A percentile compares a stretch with the other conserved stretches of the same genome.
Evolutionary conservation across 2,113 vertebrate genomes (phyloP).

Genomic region (Anser cygnoides): DNA sequence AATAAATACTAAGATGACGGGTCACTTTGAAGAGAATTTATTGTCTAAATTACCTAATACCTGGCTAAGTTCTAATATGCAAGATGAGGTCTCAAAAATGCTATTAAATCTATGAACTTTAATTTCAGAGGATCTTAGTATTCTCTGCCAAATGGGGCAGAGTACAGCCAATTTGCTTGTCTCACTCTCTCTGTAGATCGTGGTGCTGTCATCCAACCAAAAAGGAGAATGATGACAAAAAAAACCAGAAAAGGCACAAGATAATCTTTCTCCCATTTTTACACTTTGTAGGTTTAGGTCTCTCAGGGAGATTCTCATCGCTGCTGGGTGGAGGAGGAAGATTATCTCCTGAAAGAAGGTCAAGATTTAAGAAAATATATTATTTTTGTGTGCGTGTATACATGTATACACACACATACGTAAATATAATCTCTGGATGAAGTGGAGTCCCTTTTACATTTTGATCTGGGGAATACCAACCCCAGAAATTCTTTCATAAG

Average conservation of each 20-base stretch:
- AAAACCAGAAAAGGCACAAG: constrained; percentile 11
- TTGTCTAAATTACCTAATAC: constrained; percentile 80
- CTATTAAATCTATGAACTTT: constrained; percentile 73
- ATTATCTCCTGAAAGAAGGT: not conserved
- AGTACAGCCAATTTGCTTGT: constrained; percentile 44
- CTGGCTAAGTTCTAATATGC: constrained; percentile 75
- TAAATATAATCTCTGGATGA: not conserved
- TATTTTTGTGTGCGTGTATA: not conserved
- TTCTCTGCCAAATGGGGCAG: constrained; percentile 62
- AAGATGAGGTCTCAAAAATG: constrained; percentile 69
- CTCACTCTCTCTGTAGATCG: constrained; percentile 58
- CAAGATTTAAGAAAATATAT: constrained; percentile 18
- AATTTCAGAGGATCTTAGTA: constrained; percentile 49
- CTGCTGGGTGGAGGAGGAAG: constrained; percentile 10
- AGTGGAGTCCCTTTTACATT: not conserved
- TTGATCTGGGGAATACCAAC: constrained; percentile 24
- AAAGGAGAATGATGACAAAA: constrained; percentile 48
- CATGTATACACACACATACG: fast-evolving
- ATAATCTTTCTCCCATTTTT: constrained; percentile 49
- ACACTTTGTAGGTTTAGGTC: constrained; percentile 17
- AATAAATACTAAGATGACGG: constrained; percentile 75
- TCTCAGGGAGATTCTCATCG: not conserved
- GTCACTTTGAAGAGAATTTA: constrained; percentile 80
- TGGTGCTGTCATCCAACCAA: constrained; percentile 43
- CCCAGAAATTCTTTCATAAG: constrained; percentile 20